Base-by-base conservation (phyloP, 2,888 invertebrate genomes). In the Parochlus steinenii region DNA sequence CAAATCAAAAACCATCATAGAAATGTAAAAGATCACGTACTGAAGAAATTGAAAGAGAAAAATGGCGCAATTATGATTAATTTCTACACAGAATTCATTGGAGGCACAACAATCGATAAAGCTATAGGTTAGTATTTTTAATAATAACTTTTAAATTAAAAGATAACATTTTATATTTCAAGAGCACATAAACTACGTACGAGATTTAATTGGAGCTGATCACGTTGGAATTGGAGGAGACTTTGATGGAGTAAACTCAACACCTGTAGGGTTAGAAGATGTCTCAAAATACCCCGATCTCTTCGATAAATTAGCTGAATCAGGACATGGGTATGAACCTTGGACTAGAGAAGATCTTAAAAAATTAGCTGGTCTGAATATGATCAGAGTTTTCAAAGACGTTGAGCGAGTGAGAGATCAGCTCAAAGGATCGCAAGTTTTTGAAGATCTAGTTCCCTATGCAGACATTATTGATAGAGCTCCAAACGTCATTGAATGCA, bases 1-100 rank as follows among this genome's bases (percentile, higher is more conserved):
- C 44, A 56, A 2, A 38, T 69, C 6, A 64, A 64, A 45, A 49
- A 56, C 32, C 61, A 65, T 42, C 54, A 60, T 43, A 53, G 72
- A 41, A 73, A 73, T 47, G 71, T 71, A 8, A 65, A 61, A 28
- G 69, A 73, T 45, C 66, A 69, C 44, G 62, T 70, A 6, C 55
- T 73, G 3, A 41, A 50, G 11, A 48, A 48, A 44, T 50, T 69
- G 72, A 68, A 67, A 60, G 54, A 58, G 41, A 79, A 77, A 44
- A 65, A 68, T 17, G 79, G 79, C 3, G 61, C 80, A 18, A 71
- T 79, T 3, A 80, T 79, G 79, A 72, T 79, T 6, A 78, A 75
- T 50, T 79, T 80, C 52, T 76, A 69, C 52, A 66, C 65, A 1
- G 58, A 56, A 33, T 79, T 72, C 50, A 64, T 78, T 41, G 65